These are phyloP conservation scores for Scaptomyza flava DNA, from an alignment of 2,888 invertebrate species.

Conservation along the genomic window DNA sequence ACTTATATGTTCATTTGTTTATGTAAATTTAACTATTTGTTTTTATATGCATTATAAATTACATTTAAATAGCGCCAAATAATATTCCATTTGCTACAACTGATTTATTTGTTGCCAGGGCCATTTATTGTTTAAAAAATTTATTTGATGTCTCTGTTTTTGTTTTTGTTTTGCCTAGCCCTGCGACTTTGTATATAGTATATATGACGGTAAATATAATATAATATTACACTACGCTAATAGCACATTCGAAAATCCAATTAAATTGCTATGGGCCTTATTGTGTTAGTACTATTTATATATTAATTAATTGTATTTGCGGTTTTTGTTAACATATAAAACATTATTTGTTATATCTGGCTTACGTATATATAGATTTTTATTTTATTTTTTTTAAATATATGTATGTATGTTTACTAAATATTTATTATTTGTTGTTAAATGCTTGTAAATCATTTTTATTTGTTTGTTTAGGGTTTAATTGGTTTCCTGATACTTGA, in stretches of 20 bases:
- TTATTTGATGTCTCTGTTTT: constrained; percentile 13
- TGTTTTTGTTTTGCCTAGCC: constrained; percentile 22
- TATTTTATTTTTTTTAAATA: constrained; percentile 56
- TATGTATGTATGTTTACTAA: constrained; percentile 51
- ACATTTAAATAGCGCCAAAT: constrained; percentile 72
- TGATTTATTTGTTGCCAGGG: constrained; percentile 35
- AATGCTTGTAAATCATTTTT: constrained; percentile 75
- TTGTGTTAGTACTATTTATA: constrained; percentile 29
- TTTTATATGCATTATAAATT: constrained; percentile 75
- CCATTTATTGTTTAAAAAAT: constrained; percentile 44
- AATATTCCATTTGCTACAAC: constrained; percentile 76
- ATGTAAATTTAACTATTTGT: constrained; percentile 79
- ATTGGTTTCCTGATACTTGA: constrained; percentile 72
- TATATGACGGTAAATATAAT: constrained; percentile 45
- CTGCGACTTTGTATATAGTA: constrained; percentile 42
- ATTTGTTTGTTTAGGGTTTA: constrained; percentile 57
- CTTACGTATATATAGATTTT: constrained; percentile 46
- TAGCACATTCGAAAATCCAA: constrained; percentile 74
- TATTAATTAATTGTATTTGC: constrained; percentile 23
- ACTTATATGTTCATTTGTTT: constrained; percentile 51
- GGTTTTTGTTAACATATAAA: constrained; percentile 39
- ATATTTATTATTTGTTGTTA: constrained; percentile 55
- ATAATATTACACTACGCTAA: constrained; percentile 67
- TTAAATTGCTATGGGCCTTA: constrained; percentile 47
- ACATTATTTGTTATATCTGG: constrained; percentile 33